Base-by-base conservation (phyloP, 2,888 invertebrate genomes). In the Cybosia mesomella region DNA sequence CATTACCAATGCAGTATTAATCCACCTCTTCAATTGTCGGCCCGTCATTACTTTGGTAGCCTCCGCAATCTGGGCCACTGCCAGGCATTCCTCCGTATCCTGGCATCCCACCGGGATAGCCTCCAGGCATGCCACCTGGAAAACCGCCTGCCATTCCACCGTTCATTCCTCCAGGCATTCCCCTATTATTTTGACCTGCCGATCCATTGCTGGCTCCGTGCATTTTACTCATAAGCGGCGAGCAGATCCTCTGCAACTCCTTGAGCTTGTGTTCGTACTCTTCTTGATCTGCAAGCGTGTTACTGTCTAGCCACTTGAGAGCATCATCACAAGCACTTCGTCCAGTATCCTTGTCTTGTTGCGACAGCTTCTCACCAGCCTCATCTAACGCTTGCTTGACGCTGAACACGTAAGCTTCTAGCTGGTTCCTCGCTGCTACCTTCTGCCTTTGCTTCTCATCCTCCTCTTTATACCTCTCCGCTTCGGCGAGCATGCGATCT, bases 221-320 rank as follows among this genome's bases (percentile, higher is more conserved):
- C 80, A 96, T 82, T 82, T 96, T 96, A 73, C 90, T 93, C 96
- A 96, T 96, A 62, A 96, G 82, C 0, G 95, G 97, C 84, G 86
- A 95, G 84, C 96, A 96, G 1, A 92, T 88, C 61, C 92, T 90
- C 81, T 96, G 96, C 63, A 97, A 59, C 66, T 97, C 96, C 81
- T 96, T 95, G 79, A 96, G 83, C 79, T 94, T 95, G 79, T 96
- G 95, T 72, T 96, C 96, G 80, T 95, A 96, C 85, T 96, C 97
- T 32, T 96, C 97, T 85, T 95, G 96, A 67, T 96, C 97, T 9
- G 96, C 97, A 82, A 95, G 90, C 24, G 93, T 95, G 91, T 96
- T 97, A 84, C 92, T 91, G 84, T 97, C 97, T 73, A 98, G 90
- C 98, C 98, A 98, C 64, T 92, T 94, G 63, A 97, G 88, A 39